phyloP scores from a whole-genome alignment of 2,113 vertebrate genomes.

The Eurystomus gularis region DNA sequence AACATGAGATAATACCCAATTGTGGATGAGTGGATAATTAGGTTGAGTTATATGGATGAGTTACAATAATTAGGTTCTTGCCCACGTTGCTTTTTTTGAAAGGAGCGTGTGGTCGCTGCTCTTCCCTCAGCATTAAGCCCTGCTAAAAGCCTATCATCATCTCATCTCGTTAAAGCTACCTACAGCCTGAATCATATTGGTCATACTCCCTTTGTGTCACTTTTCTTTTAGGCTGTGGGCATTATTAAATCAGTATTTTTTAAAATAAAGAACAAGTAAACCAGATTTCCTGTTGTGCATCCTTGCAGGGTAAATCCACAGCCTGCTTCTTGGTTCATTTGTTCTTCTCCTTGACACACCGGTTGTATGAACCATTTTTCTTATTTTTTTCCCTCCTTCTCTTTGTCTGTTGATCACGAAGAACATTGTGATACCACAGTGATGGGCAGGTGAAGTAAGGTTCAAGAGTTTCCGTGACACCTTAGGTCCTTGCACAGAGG shows the following conservation, averaged over 20 bases:
- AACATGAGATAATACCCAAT: not conserved
- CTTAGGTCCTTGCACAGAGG: not conserved
- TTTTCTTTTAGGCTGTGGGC: not conserved
- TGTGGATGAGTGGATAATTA: not conserved
- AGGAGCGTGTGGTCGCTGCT: not conserved
- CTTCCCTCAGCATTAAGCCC: not conserved
- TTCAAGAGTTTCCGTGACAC: not conserved
- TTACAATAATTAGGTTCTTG: not conserved
- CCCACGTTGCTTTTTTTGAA: not conserved
- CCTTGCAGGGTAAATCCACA: not conserved
- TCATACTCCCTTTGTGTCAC: not conserved
- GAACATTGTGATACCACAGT: not conserved
- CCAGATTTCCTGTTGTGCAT: not conserved
- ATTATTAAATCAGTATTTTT: not conserved
- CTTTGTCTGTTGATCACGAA: not conserved
- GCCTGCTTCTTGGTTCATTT: not conserved
- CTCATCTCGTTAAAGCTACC: not conserved
- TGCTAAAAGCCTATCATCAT: not conserved
- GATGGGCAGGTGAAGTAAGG: not conserved
- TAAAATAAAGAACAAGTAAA: not conserved
- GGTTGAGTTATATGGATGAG: constrained; percentile 20
- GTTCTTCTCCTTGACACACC: not conserved
- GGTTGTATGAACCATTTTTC: not conserved
- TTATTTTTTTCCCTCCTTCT: not conserved
- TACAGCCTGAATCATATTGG: not conserved